Evolutionary conservation across 2,888 invertebrate species (phyloP).

Genomic region (Macrophya alboannulata): DNA sequence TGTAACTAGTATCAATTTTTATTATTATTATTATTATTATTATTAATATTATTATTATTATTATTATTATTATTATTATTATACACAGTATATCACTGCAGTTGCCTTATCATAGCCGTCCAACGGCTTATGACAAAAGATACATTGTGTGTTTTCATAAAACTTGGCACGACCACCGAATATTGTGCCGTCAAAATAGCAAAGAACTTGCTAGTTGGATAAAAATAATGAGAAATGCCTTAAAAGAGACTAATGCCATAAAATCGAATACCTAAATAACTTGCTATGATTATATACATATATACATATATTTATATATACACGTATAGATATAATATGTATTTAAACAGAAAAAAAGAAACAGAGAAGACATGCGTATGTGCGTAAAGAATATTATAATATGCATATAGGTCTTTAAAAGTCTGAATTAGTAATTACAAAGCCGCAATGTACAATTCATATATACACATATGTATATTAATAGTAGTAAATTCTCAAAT

Average conservation of each 20-base stretch:
- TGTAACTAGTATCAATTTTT: slow-evolving; percentile 57
- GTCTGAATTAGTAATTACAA: slow-evolving; percentile 51
- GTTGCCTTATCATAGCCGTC: slow-evolving; percentile 59
- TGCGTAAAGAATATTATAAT: background rate
- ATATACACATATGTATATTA: background rate
- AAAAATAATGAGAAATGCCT: slow-evolving; percentile 35
- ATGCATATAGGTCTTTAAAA: slow-evolving; percentile 43
- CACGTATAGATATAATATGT: slow-evolving; percentile 18
- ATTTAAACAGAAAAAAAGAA: background rate
- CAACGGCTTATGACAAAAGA: slow-evolving; percentile 57
- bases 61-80: slow-evolving; percentile 57
- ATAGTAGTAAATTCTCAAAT: background rate
- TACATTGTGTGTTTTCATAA: slow-evolving; percentile 52
- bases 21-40: slow-evolving; percentile 39
- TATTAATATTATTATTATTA: slow-evolving; percentile 45
- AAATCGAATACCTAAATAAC: slow-evolving; percentile 37
- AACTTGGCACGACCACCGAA: slow-evolving; percentile 14
- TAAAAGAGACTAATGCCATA: slow-evolving; percentile 48
- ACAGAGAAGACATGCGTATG: background rate
- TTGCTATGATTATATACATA: slow-evolving; percentile 25
- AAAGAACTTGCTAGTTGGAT: slow-evolving; percentile 30
- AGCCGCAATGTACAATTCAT: slow-evolving; percentile 50
- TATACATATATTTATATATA: slow-evolving; percentile 23
- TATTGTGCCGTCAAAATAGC: background rate
- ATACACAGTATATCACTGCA: slow-evolving; percentile 59